Base-by-base conservation (phyloP, 2,113 vertebrate species). In the Lamprotornis superbus region DNA sequence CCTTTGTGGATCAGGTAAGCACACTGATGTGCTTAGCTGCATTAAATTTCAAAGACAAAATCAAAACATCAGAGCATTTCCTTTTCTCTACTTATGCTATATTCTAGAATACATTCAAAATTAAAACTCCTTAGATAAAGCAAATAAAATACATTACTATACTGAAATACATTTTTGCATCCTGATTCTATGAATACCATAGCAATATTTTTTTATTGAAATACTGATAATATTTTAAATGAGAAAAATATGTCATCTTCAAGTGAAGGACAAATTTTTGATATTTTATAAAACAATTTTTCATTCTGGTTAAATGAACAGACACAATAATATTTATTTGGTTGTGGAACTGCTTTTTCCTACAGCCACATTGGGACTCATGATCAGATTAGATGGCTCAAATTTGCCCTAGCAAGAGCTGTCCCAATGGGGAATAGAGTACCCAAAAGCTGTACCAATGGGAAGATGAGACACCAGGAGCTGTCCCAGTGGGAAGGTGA, bases 1-100 rank as follows among this genome's bases (percentile, higher is more conserved):
- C 55, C 25, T 94, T 69, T 71, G 44, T 63, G 73, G 33, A 70
- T 65, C 82, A 87, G 27, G 74, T 87, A 87, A 73, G 33, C 39
- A 83, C 2, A 4, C 31, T 71, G 50, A 83, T 63, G 31, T 42
- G 46, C 37, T 73, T 83, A 89, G 55, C 20, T 75, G 56, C 56
- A 70, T 24, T 74, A 42, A 87, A 83, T 93, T 94, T 93, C 68
- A 86, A 89, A 83, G 27, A 15, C 2, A 6, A 94, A 89, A 95
- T 74, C 47, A n/a, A 90, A 91, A 82, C 14, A 64, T 52, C 27
- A 65, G 50, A 65, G 25, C 21, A 77, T 59, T 86, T 88, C 9
- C 9, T 23, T 76, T 95, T 83, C 15, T 37, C 27, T 93, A 31
- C 22, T 70, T 67, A 42, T 14, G 21, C 17, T 83, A 15, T 74